Evolutionary conservation across 1,140 invertebrate genomes (phyloP), one percentile per base, ranked within the genome.

Genomic region (Subanguina moxae): DNA sequence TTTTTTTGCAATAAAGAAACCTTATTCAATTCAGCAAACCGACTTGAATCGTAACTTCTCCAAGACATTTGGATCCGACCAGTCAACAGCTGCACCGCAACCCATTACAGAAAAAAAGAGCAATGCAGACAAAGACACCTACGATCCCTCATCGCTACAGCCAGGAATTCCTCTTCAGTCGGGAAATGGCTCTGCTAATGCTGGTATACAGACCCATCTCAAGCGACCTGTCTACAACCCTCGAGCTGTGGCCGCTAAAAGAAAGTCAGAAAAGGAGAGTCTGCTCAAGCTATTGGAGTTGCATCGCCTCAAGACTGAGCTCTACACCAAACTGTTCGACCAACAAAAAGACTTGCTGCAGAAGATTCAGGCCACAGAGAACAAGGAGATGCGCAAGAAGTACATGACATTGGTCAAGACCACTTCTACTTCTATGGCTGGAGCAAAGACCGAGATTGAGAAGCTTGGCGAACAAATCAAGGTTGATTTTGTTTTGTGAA

Each of bases 301-400:
- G 7, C 65, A 70, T 19, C 1, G 42, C 25, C 25, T 69, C 30
- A 70, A 70, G 30, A 70, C 65, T n/a, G 68, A 57, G 9, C 28
- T 70, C 19, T 70, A 70, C 52, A 42, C 48, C 0, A 70, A 70
- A 61, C 68, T 67, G 21, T 32, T 70, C 1, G 68, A 70, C 28
- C 64, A 70, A 8, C 68, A 70, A 30, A 70, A 57, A 27, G 28
- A 57, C 13, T 59, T 70, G 30, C 27, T 68, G n/a, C 58, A 61
- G 58, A 30, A 43, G n/a, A 30, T 65, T 19, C 25, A 65, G 38
- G 28, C 28, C 28, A 70, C 68, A 15, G 68, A 65, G 5, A 58
- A 70, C 25, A 68, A 70, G 27, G 68, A 70, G 48, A 30, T 46
- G 15, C 27, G 57, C 23, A 71, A 71, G n/a, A 74, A 70, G 8